phyloP scores from a whole-genome alignment of 2,797 vertebrate species.

The Monodelphis domestica region DNA sequence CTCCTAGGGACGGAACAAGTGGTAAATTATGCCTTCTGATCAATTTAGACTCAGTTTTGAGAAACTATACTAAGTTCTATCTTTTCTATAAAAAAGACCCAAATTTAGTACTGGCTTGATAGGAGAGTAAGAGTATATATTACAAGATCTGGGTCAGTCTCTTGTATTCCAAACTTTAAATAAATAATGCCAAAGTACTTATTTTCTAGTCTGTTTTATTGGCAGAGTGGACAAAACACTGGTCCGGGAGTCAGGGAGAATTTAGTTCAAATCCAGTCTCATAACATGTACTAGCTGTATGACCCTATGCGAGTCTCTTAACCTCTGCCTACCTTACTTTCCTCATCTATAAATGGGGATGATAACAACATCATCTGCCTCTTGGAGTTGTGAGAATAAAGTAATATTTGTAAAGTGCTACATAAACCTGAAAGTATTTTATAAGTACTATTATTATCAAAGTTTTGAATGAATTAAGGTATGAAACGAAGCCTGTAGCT shows the following conservation, averaged over 20 bases:
- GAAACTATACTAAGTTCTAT: constrained; percentile 32
- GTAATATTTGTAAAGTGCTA: background rate
- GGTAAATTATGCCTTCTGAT: background rate
- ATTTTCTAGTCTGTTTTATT: background rate
- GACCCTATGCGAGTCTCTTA: background rate
- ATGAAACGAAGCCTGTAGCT: background rate
- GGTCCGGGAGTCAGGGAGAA: background rate
- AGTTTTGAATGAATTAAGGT: background rate
- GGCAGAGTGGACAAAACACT: background rate
- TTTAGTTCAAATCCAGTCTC: background rate
- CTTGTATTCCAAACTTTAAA: background rate
- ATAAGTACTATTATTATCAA: background rate
- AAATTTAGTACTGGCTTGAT: background rate
- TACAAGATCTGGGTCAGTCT: background rate
- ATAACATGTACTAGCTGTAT: background rate
- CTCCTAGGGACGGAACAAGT: background rate
- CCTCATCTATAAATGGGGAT: background rate
- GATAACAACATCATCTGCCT: background rate
- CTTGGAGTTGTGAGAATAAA: background rate
- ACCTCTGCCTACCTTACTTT: background rate
- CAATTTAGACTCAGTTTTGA: constrained; percentile 26
- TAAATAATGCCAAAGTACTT: background rate
- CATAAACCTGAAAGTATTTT: background rate
- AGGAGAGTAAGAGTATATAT: background rate
- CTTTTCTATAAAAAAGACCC: constrained; percentile 41